Base-by-base conservation (phyloP, 2,797 vertebrate species). In the Syngnathus rostellatus region DNA sequence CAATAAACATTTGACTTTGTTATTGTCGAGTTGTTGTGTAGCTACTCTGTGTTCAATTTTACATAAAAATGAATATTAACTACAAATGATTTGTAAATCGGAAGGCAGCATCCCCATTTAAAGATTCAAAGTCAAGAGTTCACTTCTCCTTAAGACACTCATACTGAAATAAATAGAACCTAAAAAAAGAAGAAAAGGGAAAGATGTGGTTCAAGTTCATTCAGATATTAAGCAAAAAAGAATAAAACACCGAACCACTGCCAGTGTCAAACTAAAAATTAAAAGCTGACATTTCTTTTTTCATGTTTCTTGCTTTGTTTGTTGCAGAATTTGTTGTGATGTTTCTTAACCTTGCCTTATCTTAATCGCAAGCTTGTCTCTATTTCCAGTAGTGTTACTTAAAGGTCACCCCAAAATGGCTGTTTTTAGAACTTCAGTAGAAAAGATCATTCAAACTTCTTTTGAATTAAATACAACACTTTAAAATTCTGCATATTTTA, bases 61-160 rank as follows among this genome's bases (percentile, higher is more conserved):
- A 69, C 48, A 71, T 75, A 71, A 59, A 74, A 64, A 74, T 69
- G 1, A 82, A 81, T 74, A 82, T 76, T 78, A 81, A 73, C 73
- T 71, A 62, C 71, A 81, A 73, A 65, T 78, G 86, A 76, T 75
- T 69, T 78, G 63, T 77, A 73, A 81, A 78, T 86, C 79, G 80
- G 81, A 80, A 6, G 57, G 68, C 76, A 72, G 62, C 83, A 81
- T 75, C 65, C 66, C 61, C 77, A 80, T 83, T 86, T 81, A 72
- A 72, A 86, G 79, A 77, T 75, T 62, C 72, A 65, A 62, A 81
- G 84, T 83, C 81, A 64, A 82, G 72, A 84, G 83, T 77, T 80
- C 78, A 82, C 66, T 71, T 64, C 50, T 84, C 67, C 78, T 85
- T 82, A 79, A 83, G 61, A 62, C 62, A 65, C 59, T n/a, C 61